Conservation (phyloP, 1,140 invertebrate genomes). For the Atta colombica region DNA sequence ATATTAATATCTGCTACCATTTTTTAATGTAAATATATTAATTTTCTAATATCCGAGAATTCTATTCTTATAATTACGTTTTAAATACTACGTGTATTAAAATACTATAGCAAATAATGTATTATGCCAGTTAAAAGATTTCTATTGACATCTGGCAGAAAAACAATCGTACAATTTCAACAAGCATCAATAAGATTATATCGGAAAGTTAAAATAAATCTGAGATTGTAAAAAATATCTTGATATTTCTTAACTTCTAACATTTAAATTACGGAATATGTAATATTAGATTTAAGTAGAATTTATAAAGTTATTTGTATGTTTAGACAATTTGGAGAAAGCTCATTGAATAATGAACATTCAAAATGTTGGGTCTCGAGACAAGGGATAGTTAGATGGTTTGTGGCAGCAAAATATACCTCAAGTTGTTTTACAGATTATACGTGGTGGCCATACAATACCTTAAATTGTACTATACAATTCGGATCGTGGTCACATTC, state of each 20-base stretch:
- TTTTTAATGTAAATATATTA: not conserved
- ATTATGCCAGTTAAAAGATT: not conserved
- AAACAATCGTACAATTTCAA: not conserved
- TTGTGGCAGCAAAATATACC: constrained; percentile 61
- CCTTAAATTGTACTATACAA: constrained; percentile 79
- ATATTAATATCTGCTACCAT: constrained; percentile 31
- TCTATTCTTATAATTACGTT: not conserved
- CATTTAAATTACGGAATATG: not conserved
- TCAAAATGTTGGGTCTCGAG: constrained; percentile 68
- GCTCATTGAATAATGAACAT: constrained; percentile 37
- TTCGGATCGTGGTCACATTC: constrained; percentile 87
- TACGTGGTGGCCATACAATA: constrained; percentile 82
- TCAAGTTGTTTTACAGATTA: constrained; percentile 77
- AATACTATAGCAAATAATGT: too few species aligned
- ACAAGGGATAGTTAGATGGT: constrained; percentile 72
- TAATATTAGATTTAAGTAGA: not conserved
- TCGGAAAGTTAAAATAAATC: not conserved
- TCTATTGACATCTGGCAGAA: not conserved
- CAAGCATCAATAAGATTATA: not conserved
- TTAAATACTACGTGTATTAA: not conserved
- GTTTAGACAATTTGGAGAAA: constrained; percentile 25
- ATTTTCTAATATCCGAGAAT: not conserved
- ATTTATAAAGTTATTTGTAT: not conserved
- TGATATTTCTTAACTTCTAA: not conserved
- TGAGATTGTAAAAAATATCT: constrained; percentile 62